Percentiles rank a stretch among this genome's conserved stretches.
phyloP scores from a whole-genome alignment of 1,140 invertebrate genomes.

The Calephelis virginiensis region DNA sequence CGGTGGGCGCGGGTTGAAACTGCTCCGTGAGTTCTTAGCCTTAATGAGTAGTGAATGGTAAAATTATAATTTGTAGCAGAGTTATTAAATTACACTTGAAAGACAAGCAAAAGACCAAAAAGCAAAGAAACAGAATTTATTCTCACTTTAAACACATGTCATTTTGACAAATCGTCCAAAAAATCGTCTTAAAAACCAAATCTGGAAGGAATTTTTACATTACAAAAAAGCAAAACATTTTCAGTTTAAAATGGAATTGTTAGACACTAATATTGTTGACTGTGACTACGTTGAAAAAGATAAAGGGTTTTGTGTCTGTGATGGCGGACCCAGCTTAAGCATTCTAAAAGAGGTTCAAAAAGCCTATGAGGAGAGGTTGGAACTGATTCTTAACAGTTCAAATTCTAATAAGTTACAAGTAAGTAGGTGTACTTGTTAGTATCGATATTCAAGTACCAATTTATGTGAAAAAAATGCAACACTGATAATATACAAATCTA shows the following conservation, averaged over 20 bases:
- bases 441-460: too few relatives aligned
- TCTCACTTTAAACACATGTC: background rate
- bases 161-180: background rate
- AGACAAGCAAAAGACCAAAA: background rate
- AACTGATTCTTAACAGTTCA: constrained; percentile 30
- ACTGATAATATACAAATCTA: background rate
- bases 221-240: background rate
- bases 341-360: constrained; percentile 48
- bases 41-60: too few relatives aligned
- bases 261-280: constrained; percentile 39
- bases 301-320: constrained; percentile 28
- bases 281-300: constrained; percentile 34
- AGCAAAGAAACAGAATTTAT: background rate
- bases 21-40: too few relatives aligned
- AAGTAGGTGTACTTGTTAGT: background rate
- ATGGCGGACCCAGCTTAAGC: constrained; percentile 37
- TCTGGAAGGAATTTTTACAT: background rate
- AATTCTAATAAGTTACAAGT: constrained; percentile 39
- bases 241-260: constrained; percentile 8
- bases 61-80: too few relatives aligned
- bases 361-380: constrained; percentile 47
- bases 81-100: too few relatives aligned
- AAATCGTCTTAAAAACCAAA: background rate
- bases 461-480: background rate
- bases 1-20: too few relatives aligned